Conservation (phyloP, 1,140 invertebrate genomes). For the Aphidius ervi region DNA sequence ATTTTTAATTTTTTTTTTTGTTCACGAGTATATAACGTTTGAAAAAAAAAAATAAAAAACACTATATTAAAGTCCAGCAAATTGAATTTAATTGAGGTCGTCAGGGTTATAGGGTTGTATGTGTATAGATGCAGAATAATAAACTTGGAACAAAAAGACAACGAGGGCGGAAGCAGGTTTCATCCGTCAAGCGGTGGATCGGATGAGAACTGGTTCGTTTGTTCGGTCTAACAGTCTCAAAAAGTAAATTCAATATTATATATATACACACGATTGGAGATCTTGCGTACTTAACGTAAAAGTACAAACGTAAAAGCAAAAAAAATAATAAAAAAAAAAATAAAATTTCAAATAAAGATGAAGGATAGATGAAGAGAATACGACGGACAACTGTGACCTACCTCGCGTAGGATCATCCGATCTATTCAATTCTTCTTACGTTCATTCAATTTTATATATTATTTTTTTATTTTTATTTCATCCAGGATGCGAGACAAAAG, state of each 20-base stretch:
- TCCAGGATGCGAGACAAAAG: slow-evolving; percentile 54
- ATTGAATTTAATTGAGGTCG: too few relatives aligned
- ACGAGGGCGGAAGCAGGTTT: slow-evolving; percentile 22
- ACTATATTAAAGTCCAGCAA: too few relatives aligned
- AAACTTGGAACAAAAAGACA: slow-evolving; percentile 4
- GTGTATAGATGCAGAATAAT: not conserved
- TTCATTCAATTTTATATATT: slow-evolving; percentile 32
- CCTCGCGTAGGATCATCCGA: slow-evolving; percentile 51
- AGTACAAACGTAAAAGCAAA: too few relatives aligned
- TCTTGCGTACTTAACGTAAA: too few relatives aligned
- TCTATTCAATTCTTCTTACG: slow-evolving; percentile 48
- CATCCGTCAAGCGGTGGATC: slow-evolving; percentile 12
- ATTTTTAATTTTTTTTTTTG: too few relatives aligned
- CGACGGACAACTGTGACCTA: slow-evolving; percentile 47
- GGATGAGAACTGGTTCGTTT: slow-evolving; percentile 13
- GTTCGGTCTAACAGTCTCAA: not conserved
- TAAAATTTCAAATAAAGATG: slow-evolving; percentile 15
- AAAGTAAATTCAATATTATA: too few relatives aligned
- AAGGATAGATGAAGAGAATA: slow-evolving; percentile 22
- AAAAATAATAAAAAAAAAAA: too few relatives aligned
- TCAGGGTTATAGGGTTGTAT: too few relatives aligned
- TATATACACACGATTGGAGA: too few relatives aligned
- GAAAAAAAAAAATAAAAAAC: too few relatives aligned
- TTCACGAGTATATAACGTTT: too few relatives aligned
- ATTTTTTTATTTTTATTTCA: slow-evolving; percentile 25